Conservation (phyloP, 2,797 vertebrate genomes). For the Antrozous pallidus region DNA sequence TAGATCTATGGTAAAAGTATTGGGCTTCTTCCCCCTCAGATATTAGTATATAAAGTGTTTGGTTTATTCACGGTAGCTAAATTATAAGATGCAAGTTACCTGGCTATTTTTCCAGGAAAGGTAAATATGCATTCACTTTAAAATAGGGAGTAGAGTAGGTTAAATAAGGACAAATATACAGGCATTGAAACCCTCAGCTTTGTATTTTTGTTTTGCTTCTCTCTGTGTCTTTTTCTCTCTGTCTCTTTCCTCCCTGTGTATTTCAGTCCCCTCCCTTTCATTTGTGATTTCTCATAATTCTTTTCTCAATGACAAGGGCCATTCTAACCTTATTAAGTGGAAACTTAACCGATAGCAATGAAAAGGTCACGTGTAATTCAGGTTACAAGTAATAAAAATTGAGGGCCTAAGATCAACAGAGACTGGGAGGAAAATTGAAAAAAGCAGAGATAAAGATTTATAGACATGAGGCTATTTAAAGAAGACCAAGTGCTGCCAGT, state of each 20-base stretch:
- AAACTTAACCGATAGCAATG: constrained; percentile 46
- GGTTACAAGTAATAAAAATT: constrained; percentile 66
- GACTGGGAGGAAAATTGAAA: constrained; percentile 58
- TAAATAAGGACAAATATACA: background rate
- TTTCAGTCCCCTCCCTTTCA: background rate
- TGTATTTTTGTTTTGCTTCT: background rate
- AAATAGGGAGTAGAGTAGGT: background rate
- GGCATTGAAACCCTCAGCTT: background rate
- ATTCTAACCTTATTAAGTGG: constrained; percentile 45
- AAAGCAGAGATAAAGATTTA: constrained; percentile 59
- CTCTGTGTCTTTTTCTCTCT: background rate
- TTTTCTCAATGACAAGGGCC: constrained; percentile 38
- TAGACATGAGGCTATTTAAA: constrained; percentile 53
- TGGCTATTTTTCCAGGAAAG: background rate
- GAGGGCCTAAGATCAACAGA: constrained; percentile 56
- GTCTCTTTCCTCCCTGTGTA: background rate
- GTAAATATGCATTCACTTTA: background rate
- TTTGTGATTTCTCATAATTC: constrained; percentile 12
- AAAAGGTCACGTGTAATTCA: constrained; percentile 68
- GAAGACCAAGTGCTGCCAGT: constrained; percentile 36
- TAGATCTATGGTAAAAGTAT: background rate
- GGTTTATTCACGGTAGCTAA: background rate
- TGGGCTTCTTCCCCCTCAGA: background rate
- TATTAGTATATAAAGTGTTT: background rate
- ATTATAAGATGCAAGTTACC: background rate